A percentile compares a stretch with the other conserved stretches of the same genome.
phyloP scores from a whole-genome alignment of 2,797 vertebrate species.

The Erpetoichthys calabaricus region DNA sequence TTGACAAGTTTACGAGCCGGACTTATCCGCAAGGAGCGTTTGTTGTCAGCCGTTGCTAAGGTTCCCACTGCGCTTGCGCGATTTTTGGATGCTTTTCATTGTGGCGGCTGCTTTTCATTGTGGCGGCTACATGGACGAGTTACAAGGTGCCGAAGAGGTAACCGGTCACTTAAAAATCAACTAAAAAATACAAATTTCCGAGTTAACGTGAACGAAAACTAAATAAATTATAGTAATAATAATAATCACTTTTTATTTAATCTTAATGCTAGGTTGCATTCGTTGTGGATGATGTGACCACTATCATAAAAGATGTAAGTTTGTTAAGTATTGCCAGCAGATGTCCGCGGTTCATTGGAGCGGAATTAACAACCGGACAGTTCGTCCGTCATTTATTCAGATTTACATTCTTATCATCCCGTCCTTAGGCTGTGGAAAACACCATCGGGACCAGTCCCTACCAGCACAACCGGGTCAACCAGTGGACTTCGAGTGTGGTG shows the following conservation, averaged over 20 bases:
- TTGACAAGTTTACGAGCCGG: too few species aligned
- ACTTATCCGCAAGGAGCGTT: too few species aligned
- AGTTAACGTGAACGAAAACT: too few species aligned
- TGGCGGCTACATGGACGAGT: slow-evolving; percentile 12
- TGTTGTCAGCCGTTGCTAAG: too few species aligned
- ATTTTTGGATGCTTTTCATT: too few species aligned
- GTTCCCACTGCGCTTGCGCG: too few species aligned
- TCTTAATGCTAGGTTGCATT: slow-evolving; percentile 17
- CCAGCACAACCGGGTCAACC: slow-evolving; percentile 20
- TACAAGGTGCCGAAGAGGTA: slow-evolving; percentile 18
- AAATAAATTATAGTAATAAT: too few species aligned
- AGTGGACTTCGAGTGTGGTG: slow-evolving; percentile 22
- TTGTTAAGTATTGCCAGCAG: neutral
- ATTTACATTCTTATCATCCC: neutral
- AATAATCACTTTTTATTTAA: too few species aligned
- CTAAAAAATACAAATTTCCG: too few species aligned
- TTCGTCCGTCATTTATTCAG: neutral
- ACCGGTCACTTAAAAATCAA: neutral
- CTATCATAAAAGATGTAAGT: slow-evolving; percentile 27
- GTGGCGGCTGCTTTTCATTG: neutral
- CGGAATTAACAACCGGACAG: too few species aligned
- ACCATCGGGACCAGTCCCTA: slow-evolving; percentile 20
- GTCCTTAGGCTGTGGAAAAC: slow-evolving; percentile 17
- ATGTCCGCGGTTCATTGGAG: too few species aligned
- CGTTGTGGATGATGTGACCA: slow-evolving; percentile 24